Conservation (phyloP, 2,113 vertebrate genomes). For the Seriola aureovittata region DNA sequence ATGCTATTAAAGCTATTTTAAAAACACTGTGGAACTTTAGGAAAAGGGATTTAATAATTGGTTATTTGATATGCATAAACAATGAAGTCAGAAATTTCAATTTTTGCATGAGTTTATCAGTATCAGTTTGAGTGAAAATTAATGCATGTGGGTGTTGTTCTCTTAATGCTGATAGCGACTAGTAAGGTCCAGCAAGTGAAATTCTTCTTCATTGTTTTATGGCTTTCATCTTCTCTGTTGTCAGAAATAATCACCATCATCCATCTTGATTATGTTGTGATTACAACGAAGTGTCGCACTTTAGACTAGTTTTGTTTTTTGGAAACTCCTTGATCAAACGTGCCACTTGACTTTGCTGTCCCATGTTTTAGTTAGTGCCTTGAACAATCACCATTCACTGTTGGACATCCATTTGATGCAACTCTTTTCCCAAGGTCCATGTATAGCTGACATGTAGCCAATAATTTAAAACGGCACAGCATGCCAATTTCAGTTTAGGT, state of each 20-base stretch:
- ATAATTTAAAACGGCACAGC: background rate
- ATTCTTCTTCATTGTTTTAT: slow-evolving; percentile 3
- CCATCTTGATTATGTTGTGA: background rate
- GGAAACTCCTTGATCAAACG: background rate
- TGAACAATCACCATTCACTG: background rate
- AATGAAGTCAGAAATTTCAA: background rate
- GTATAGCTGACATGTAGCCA: background rate
- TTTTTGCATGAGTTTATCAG: background rate
- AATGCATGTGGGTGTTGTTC: background rate
- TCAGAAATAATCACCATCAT: background rate
- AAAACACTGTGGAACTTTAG: background rate
- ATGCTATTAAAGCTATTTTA: background rate
- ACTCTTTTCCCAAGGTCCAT: slow-evolving; percentile 3
- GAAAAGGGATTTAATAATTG: background rate
- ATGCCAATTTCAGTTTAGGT: background rate
- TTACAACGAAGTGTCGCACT: background rate
- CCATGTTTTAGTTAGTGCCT: background rate
- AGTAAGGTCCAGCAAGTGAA: background rate
- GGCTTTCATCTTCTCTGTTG: background rate
- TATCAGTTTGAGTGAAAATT: background rate
- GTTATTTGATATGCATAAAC: slow-evolving; percentile 5
- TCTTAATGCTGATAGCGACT: background rate
- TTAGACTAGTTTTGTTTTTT: background rate
- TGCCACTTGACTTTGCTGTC: background rate
- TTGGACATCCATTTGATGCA: background rate